Evolutionary conservation across 2,797 vertebrate genomes (phyloP), one percentile per base, ranked within the genome.

Genomic region (Pyrocephalus nanus): DNA sequence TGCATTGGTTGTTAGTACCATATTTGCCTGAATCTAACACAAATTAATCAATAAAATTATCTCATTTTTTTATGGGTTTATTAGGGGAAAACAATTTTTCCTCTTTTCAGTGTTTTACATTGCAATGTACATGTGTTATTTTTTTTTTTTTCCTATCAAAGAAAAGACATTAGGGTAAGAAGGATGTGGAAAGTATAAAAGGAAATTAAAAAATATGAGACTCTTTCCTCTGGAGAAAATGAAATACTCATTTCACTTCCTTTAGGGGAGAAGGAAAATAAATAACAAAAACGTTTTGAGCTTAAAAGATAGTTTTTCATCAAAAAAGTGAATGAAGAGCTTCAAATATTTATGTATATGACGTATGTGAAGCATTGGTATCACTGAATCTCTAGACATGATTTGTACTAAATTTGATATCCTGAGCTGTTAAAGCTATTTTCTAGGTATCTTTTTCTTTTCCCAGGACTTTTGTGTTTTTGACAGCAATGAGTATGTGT

Each of bases 291-390:
- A 14, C 0, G 0, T 72, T 93, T 92, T 7, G 15, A 73, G 6
- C 5, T 36, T 82, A 53, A 36, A 84, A 76, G 30, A 29, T 69
- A 51, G 11, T 58, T 76, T 86, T 90, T 76, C 3, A 19, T 80
- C 8, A 19, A 29, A 79, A 34, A 79, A 67, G 30, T 47, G 21
- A 67, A 36, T 61, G 18, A 82, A 81, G 51, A 54, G n/a, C 11
- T 76, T 88, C 5, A 51, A 2, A 32, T 62, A 62, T 12, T 65
- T 73, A 40, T 4, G 1, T 66, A 18, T 32, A n/a, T 87, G 40
- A 75, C 0, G 0, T 45, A n/a, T 57, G 8, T 67, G 40, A 29
- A 89, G 8, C 12, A 8, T 30, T 57, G 38, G 6, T 23, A 26
- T 60, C 58, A 60, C 40, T 64, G 55, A 48, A 85, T 55, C 20